These are phyloP conservation scores for Anolis apletophallus DNA, from an alignment of 2,797 vertebrate species.

Conservation along the genomic window DNA sequence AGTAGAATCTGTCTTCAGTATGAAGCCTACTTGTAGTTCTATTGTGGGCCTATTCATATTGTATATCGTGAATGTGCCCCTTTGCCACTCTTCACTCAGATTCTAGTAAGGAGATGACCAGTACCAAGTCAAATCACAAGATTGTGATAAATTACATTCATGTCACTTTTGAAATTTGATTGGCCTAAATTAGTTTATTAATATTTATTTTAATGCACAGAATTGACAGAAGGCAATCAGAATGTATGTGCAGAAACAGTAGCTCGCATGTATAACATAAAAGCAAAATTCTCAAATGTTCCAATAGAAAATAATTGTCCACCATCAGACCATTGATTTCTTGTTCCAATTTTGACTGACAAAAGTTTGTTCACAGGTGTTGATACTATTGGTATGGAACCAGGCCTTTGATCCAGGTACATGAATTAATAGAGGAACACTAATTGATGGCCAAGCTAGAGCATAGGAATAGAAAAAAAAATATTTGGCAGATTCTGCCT, in stretches of 20 bases:
- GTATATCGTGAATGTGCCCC: neutral
- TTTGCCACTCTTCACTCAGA: neutral
- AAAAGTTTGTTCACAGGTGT: neutral
- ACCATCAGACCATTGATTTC: neutral
- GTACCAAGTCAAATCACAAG: neutral
- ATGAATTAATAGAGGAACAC: neutral
- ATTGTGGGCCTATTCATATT: neutral
- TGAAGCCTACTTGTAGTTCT: neutral
- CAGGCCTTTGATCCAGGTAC: neutral
- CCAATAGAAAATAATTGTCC: neutral
- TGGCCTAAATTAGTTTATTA: neutral
- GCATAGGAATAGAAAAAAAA: neutral
- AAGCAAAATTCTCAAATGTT: neutral
- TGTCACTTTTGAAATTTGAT: neutral
- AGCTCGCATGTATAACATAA: neutral
- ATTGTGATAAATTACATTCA: neutral
- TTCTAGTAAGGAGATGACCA: neutral
- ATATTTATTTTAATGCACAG: neutral
- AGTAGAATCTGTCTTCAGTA: neutral
- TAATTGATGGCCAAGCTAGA: neutral
- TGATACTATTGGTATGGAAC: neutral
- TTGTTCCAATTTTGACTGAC: neutral
- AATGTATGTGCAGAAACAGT: neutral
- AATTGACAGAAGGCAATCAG: neutral
- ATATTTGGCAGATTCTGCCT: neutral